Evolutionary conservation across 2,797 vertebrate species (phyloP).

Genomic region (Gorsachius magnificus): DNA sequence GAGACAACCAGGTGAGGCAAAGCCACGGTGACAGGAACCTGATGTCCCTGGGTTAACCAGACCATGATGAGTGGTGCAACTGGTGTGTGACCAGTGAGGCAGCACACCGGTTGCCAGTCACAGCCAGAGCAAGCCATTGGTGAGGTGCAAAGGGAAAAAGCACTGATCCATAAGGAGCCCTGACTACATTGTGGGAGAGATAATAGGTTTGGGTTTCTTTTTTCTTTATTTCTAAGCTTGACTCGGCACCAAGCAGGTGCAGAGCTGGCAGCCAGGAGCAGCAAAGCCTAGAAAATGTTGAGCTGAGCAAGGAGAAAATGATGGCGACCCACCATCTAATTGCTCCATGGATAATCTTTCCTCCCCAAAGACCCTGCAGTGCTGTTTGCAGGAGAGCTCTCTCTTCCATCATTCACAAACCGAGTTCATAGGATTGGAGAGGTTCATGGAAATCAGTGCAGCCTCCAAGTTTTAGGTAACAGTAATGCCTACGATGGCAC

Average conservation of each 20-base stretch:
- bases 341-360: conserved; percentile 18
- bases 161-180: neutral
- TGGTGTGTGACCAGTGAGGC: neutral
- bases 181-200: neutral
- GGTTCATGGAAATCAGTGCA: neutral
- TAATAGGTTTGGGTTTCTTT: neutral
- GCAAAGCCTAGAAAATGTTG: neutral
- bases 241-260: neutral
- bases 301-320: neutral
- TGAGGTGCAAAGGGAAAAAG: neutral
- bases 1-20: neutral
- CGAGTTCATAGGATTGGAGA: neutral
- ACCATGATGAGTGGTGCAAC: neutral
- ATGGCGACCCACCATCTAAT: neutral
- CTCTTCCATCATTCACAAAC: neutral
- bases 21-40: neutral
- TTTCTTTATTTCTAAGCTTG: neutral
- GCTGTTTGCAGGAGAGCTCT: neutral
- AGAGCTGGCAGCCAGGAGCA: conserved; percentile 17
- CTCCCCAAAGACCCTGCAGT: neutral
- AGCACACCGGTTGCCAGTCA: neutral
- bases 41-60: neutral
- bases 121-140: neutral
- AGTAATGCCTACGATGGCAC: neutral
- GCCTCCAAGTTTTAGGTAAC: neutral